Evolutionary conservation across 2,888 invertebrate genomes (phyloP), one percentile per base, ranked within the genome.

Genomic region (Tridacna crocea): DNA sequence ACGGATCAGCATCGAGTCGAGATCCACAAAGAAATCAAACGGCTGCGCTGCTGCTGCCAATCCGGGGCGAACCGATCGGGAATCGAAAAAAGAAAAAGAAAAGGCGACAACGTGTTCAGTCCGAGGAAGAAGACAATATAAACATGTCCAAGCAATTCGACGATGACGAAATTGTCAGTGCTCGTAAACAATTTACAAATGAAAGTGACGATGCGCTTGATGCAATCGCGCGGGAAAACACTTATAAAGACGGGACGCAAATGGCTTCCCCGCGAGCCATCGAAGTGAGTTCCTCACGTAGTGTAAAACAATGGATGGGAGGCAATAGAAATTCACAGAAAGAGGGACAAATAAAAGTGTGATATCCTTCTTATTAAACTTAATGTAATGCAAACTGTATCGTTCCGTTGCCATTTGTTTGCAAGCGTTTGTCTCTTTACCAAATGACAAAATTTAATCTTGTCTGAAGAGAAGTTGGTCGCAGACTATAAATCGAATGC

Each of bases 301-400:
- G 80, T 58, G 83, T 85, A 24, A 85, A 87, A 70, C 87, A 84
- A 60, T 88, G 88, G 88, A 82, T 88, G 73, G 87, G 81, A 24
- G 75, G 75, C 48, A 83, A 79, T 48, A 22, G 61, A 61, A 72
- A 58, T 72, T n/a, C 77, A 48, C 80, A 81, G 22, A 87, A 87
- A 58, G 87, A 86, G 75, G 80, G 83, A 15, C 79, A 86, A 65
- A 80, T 86, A 11, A 86, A 86, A 66, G 86, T 77, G 48, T 85
- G 77, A 83, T 55, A 55, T 36, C 36, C 36, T 36, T 36, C 36
- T 36, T 36, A 36, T 4, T 4, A 36, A 36, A 36, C 36, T 36
- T 36, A 36, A 36, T 4, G 36, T 36, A 36, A 36, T 36, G 36
- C 8, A 36, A 36, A 36, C 8, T 8, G 36, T 36, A 36, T 36